Conservation (phyloP, 2,888 invertebrate species). For the Dynastes maya region DNA sequence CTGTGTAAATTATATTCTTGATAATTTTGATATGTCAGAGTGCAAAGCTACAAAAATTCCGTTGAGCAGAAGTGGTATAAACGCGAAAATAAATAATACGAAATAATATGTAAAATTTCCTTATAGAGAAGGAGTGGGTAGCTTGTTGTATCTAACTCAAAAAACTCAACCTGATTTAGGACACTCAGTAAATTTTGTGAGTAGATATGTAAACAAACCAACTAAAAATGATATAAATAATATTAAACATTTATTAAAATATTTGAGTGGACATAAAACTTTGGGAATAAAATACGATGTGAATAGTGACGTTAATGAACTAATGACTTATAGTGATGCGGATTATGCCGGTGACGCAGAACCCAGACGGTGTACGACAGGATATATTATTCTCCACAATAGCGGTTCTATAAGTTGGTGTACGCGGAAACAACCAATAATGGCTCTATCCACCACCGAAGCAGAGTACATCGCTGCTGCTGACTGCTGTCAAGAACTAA, state of each 20-base stretch:
- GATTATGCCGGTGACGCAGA: conserved; percentile 36
- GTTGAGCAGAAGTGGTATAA: neutral
- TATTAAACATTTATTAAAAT: too few relatives aligned
- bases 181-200: too few relatives aligned
- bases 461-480: conserved; percentile 44
- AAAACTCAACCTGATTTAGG: too few relatives aligned
- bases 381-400: conserved; percentile 32
- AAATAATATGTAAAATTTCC: too few relatives aligned
- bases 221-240: too few relatives aligned
- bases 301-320: neutral
- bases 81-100: neutral
- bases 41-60: neutral
- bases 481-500: conserved; percentile 25
- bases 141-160: too few relatives aligned
- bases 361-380: conserved; percentile 51
- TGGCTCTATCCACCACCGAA: conserved; percentile 53
- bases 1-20: neutral
- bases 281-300: neutral
- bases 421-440: conserved; percentile 34
- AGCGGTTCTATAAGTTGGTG: conserved; percentile 36
- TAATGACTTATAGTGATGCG: conserved; percentile 32
- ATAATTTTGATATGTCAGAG: neutral
- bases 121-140: too few relatives aligned
- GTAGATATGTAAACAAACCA: too few relatives aligned
- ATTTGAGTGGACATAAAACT: neutral